Evolutionary conservation across 2,113 vertebrate genomes (phyloP).

Genomic region (Ptychochromis oligacanthus): DNA sequence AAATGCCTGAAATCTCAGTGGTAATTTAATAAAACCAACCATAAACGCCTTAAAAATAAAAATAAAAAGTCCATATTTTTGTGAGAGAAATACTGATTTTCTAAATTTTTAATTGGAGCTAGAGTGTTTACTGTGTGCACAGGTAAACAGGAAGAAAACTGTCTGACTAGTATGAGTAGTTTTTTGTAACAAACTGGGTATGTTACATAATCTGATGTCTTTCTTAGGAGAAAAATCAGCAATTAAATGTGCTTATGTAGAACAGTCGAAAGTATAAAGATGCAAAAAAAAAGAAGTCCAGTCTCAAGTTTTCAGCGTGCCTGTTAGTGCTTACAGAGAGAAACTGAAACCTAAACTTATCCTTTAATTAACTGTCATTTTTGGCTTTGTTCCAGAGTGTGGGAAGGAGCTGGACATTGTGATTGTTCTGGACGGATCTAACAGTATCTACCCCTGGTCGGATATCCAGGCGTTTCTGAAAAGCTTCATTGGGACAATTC

Average conservation of each 20-base stretch:
- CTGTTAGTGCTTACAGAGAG: conserved; percentile 1
- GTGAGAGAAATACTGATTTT: neutral
- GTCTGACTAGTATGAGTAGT: no score
- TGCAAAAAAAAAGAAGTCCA: neutral
- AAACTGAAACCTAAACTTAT: neutral
- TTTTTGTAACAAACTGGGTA: no score
- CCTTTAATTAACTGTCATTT: neutral
- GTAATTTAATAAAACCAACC: neutral
- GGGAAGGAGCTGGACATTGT: conserved; percentile 89
- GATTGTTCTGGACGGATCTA: conserved; percentile 95
- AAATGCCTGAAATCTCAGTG: no score
- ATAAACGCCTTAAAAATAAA: neutral
- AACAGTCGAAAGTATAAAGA: neutral
- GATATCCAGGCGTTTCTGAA: conserved; percentile 86
- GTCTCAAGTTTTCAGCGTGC: neutral
- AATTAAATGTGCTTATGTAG: neutral
- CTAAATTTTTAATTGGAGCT: neutral
- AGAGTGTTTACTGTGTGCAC: neutral
- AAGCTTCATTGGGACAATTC: conserved; percentile 86
- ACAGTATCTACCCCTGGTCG: conserved; percentile 95
- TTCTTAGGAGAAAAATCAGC: neutral
- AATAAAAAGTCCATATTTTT: neutral
- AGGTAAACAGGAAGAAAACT: neutral
- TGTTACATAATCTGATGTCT: neutral
- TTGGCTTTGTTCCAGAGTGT: conserved; percentile 84